A percentile compares a stretch with the other conserved stretches of the same genome.
These are phyloP conservation scores for Carterocephalus palaemon DNA, from an alignment of 2,888 invertebrate genomes.

Conservation along the genomic window DNA sequence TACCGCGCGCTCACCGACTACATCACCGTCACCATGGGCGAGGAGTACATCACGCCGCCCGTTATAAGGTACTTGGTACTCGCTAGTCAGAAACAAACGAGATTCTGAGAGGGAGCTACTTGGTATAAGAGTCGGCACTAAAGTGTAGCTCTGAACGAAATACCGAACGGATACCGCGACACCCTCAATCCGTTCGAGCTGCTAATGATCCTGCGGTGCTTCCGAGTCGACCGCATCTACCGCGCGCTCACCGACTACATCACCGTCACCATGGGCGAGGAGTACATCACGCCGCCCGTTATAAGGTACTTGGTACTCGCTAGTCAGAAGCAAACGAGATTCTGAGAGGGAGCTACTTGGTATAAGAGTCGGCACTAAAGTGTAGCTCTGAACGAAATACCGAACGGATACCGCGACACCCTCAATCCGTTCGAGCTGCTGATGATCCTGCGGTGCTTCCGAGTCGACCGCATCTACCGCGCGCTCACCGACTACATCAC, in stretches of 20 bases:
- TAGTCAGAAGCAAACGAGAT: conserved; percentile 86
- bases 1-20: conserved; percentile 91
- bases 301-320: conserved; percentile 82
- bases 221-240: conserved; percentile 93
- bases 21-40: conserved; percentile 90
- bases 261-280: conserved; percentile 89
- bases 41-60: conserved; percentile 93
- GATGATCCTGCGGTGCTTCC: conserved; percentile 92
- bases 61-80: conserved; percentile 83
- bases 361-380: no score
- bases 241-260: conserved; percentile 92
- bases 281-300: conserved; percentile 93
- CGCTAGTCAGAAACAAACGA: no score
- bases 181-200: conserved; percentile 82
- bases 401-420: conserved; percentile 82
- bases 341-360: conserved; percentile 94
- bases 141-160: no score
- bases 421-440: conserved; percentile 84
- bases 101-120: conserved; percentile 92
- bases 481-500: conserved; percentile 91
- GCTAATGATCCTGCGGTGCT: conserved; percentile 91
- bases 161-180: conserved; percentile 85
- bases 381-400: conserved; percentile 81
- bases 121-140: no score
- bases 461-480: conserved; percentile 92